Evolutionary conservation across 2,797 vertebrate genomes (phyloP), one percentile per base, ranked within the genome.

Genomic region (Saguinus oedipus): DNA sequence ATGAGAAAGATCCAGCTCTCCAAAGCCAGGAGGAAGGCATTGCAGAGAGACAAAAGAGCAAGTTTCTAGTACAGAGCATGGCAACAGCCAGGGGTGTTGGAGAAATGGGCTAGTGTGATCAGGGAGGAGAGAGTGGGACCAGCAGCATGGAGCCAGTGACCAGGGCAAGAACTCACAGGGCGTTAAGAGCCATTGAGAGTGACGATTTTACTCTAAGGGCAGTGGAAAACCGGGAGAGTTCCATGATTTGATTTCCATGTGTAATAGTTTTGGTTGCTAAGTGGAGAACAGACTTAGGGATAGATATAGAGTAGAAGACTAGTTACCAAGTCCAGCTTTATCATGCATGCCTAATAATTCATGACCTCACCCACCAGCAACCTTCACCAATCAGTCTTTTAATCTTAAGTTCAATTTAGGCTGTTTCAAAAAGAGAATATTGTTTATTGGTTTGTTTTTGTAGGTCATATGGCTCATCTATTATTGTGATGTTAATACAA

Each of bases 401-500:
- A 27, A 64, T 27, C 27, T 86, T 79, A 90, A 50, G 50, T 86
- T 81, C 36, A 42, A 6, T 26, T 27, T 17, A 42, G 33, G 39
- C 13, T 48, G 7, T 42, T 93, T 96, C 27, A 82, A 84, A 84
- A 79, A 46, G n/a, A 13, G 26, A 22, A 39, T 86, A 20, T 19
- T 48, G 24, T 87, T 95, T 44, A 59, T 50, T 48, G 68, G 19
- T 44, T 55, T 74, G 33, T 86, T 90, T 20, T 72, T 57, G 10
- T 19, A 55, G 42, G 59, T 88, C 24, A 14, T 19, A 20, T n/a
- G 39, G 72, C 0, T 27, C 36, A 26, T 82, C 15, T 70, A 1
- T 95, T 78, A 36, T 27, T 93, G 26, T 74, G 7, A 5, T 74
- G 50, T 83, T 74, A 59, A 92, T 94, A 33, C 39, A 93, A 96